Evolutionary conservation across 2,797 vertebrate species (phyloP).

Genomic region (Prunella strophiata): DNA sequence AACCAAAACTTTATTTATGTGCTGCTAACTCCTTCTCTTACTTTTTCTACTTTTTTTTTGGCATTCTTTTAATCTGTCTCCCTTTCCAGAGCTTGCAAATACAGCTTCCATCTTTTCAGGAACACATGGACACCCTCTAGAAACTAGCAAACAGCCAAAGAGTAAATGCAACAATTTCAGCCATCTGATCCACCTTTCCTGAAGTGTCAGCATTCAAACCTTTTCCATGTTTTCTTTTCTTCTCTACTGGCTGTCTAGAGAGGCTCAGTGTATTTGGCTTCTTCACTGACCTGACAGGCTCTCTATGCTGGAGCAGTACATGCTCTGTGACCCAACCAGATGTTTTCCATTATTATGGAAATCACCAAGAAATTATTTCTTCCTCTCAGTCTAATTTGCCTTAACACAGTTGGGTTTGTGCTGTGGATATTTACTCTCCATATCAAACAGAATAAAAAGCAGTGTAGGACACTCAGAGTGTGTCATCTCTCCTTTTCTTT

Average conservation of each 20-base stretch:
- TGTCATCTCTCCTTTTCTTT: not conserved
- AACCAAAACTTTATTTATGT: not conserved
- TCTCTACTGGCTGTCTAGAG: not conserved
- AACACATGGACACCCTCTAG: not conserved
- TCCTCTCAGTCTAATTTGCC: not conserved
- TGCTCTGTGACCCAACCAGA: not conserved
- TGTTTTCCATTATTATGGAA: not conserved
- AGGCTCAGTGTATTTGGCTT: accelerated
- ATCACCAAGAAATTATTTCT: not conserved
- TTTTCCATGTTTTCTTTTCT: not conserved
- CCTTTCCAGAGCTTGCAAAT: not conserved
- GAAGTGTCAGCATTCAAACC: not conserved
- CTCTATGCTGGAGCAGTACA: not conserved
- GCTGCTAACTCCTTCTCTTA: not conserved
- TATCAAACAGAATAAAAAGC: not conserved
- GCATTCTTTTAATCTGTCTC: not conserved
- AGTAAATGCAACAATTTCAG: not conserved
- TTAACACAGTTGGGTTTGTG: not conserved
- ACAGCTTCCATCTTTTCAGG: not conserved
- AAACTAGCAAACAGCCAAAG: not conserved
- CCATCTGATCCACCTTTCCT: not conserved
- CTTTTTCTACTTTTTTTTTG: not conserved
- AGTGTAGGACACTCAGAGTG: not conserved
- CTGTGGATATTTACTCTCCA: not conserved
- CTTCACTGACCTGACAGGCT: not conserved